Conservation (phyloP, 2,888 invertebrate genomes). For the Chorisops tibialis region DNA sequence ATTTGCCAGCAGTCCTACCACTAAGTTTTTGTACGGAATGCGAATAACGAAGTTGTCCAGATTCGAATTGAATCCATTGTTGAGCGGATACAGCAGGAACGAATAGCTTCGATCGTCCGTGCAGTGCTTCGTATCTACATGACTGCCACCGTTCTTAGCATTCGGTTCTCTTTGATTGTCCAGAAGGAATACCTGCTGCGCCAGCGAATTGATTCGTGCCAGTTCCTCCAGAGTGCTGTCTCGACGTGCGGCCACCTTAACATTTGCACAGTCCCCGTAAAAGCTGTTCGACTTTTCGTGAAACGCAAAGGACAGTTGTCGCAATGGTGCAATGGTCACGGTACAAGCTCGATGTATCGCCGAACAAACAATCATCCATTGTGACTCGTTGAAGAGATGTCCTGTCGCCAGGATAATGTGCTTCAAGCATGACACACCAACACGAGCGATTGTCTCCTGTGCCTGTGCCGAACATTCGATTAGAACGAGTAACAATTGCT, state of each 20-base stretch:
- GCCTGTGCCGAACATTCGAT: constrained; percentile 90
- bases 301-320: constrained; percentile 86
- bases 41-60: constrained; percentile 75
- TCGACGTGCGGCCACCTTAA: constrained; percentile 87
- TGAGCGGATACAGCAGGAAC: constrained; percentile 78
- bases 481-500: constrained; percentile 79
- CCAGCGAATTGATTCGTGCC: constrained; percentile 79
- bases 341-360: constrained; percentile 80
- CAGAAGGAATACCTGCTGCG: constrained; percentile 81
- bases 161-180: constrained; percentile 53
- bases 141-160: constrained; percentile 37
- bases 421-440: constrained; percentile 88
- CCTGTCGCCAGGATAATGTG: constrained; percentile 82
- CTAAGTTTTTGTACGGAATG: constrained; percentile 82
- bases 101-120: constrained; percentile 85
- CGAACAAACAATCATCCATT: constrained; percentile 83
- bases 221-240: constrained; percentile 83
- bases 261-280: constrained; percentile 87
- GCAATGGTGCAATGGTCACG: constrained; percentile 81
- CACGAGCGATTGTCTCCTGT: constrained; percentile 82
- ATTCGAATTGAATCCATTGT: constrained; percentile 66
- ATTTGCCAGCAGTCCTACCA: constrained; percentile 86
- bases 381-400: constrained; percentile 72
- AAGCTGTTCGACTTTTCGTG: constrained; percentile 90
- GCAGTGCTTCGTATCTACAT: constrained; percentile 52